Conservation (phyloP, 2,888 invertebrate species). For the Parnassius glacialis region DNA sequence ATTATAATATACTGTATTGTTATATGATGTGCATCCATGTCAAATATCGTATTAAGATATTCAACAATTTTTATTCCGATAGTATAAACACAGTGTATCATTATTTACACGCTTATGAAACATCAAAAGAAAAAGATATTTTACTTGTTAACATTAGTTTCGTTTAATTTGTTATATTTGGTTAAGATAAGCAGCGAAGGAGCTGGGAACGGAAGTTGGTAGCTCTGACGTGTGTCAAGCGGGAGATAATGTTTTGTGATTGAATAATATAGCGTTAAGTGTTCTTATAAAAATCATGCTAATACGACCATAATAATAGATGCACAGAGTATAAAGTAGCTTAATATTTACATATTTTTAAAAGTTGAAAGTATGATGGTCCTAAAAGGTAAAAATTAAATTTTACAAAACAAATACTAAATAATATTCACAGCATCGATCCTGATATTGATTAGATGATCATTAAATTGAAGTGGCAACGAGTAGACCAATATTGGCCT, state of each 20-base stretch:
- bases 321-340: not conserved
- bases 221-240: constrained; percentile 56
- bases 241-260: constrained; percentile 47
- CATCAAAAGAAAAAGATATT: constrained; percentile 42
- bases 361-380: no score
- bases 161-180: constrained; percentile 73
- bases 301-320: not conserved
- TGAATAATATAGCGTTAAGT: constrained; percentile 29
- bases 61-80: constrained; percentile 11
- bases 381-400: no score
- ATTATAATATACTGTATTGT: no score
- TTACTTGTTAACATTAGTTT: constrained; percentile 44
- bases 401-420: no score
- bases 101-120: constrained; percentile 24
- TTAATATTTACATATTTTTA: no score
- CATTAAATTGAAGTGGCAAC: no score
- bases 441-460: no score
- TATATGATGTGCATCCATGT: not conserved
- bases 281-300: not conserved
- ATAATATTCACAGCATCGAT: no score
- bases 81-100: constrained; percentile 5
- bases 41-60: constrained; percentile 10
- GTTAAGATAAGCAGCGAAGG: constrained; percentile 56
- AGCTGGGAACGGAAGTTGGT: constrained; percentile 72
- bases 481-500: no score